phyloP scores from a whole-genome alignment of 92 coral and sea anemone species.

The Porites cylindrica region DNA sequence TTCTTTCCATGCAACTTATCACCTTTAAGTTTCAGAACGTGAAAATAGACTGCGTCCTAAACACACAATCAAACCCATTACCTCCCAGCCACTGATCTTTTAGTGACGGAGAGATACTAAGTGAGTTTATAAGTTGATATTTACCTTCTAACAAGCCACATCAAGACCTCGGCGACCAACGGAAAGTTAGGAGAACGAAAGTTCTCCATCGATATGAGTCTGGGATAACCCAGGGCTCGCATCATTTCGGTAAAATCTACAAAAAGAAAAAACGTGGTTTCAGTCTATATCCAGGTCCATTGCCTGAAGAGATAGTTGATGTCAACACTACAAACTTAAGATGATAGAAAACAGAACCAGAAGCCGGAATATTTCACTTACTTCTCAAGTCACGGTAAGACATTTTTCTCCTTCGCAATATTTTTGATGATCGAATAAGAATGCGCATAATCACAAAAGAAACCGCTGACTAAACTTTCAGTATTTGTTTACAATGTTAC shows the following conservation, averaged over 20 bases:
- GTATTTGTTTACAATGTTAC: slow-evolving; percentile 64
- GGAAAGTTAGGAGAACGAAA: slow-evolving; percentile 97
- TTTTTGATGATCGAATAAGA: background rate
- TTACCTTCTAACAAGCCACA: slow-evolving; percentile 97
- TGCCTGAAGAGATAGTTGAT: background rate
- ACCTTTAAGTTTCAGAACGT: no score
- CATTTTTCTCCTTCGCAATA: slow-evolving; percentile 61
- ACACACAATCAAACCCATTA: no score
- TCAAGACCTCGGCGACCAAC: slow-evolving; percentile 96
- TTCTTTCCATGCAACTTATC: no score
- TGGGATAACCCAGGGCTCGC: slow-evolving; percentile 97
- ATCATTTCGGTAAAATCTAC: slow-evolving; percentile 99
- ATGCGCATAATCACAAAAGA: slow-evolving; percentile 77
- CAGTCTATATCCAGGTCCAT: background rate
- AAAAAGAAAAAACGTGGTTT: slow-evolving; percentile 18
- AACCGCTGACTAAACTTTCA: slow-evolving; percentile 72
- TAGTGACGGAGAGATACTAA: no score
- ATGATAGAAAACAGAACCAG: background rate
- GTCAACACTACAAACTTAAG: background rate
- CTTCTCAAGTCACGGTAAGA: slow-evolving; percentile 99
- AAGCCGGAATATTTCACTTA: slow-evolving; percentile 55
- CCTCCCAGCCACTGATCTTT: no score
- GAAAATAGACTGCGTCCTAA: no score
- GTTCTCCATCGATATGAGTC: slow-evolving; percentile 99
- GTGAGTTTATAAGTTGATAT: background rate